These are phyloP conservation scores for Trachymyrmex septentrionalis DNA, from an alignment of 1,140 invertebrate species.

Conservation along the genomic window DNA sequence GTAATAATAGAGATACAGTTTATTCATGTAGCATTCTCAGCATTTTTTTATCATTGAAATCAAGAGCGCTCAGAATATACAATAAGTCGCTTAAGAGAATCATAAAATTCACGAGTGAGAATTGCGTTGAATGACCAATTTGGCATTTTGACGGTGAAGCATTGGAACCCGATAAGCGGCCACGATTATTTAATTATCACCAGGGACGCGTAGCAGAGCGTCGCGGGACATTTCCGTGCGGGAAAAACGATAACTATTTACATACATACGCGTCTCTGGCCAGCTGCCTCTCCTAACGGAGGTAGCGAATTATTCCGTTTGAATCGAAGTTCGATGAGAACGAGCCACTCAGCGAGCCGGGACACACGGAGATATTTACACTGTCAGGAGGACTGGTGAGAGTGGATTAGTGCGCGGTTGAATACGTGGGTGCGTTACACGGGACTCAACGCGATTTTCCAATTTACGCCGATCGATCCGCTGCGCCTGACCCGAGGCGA, in stretches of 20 bases:
- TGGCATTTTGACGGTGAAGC: slow-evolving; percentile 22
- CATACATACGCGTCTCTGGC: neutral
- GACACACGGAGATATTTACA: slow-evolving; percentile 72
- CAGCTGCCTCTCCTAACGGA: slow-evolving; percentile 49
- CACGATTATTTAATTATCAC: slow-evolving; percentile 43
- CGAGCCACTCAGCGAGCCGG: slow-evolving; percentile 46
- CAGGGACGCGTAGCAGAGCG: neutral
- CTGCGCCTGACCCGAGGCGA: slow-evolving; percentile 30
- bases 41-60: neutral
- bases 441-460: slow-evolving; percentile 61
- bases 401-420: slow-evolving; percentile 62
- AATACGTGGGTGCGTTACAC: slow-evolving; percentile 53
- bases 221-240: slow-evolving; percentile 6
- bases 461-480: slow-evolving; percentile 54
- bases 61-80: neutral
- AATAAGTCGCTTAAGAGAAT: neutral
- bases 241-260: slow-evolving; percentile 47
- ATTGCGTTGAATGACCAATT: neutral
- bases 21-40: neutral
- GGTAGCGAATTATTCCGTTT: slow-evolving; percentile 70
- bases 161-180: slow-evolving; percentile 23
- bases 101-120: neutral
- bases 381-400: slow-evolving; percentile 33
- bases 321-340: slow-evolving; percentile 74
- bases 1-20: neutral